Percentiles rank a stretch among this genome's conserved stretches.
Conservation (phyloP, 2,888 invertebrate genomes). For the Copidosoma aretas region DNA sequence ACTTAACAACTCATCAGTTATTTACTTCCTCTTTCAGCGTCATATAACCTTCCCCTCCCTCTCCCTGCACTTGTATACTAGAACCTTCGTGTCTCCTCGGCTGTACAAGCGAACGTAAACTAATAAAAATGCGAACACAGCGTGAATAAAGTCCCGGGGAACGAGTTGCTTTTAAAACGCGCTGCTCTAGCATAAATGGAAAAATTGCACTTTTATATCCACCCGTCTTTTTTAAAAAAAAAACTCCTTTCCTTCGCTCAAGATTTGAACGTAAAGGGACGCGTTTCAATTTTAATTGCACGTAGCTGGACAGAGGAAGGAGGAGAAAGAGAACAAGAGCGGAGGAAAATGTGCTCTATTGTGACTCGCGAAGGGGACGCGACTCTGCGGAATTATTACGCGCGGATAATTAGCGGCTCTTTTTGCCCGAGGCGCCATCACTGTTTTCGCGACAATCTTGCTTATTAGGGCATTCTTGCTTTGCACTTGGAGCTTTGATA, state of each 20-base stretch:
- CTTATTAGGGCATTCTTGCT: too few relatives aligned
- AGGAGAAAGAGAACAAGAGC: slow-evolving; percentile 11
- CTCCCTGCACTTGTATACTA: neutral
- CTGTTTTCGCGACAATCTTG: too few relatives aligned
- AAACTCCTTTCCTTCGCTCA: neutral
- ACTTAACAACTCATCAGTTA: slow-evolving; percentile 35
- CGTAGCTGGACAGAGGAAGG: too few relatives aligned
- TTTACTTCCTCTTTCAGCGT: neutral
- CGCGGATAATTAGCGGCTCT: neutral
- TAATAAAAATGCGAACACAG: slow-evolving; percentile 36
- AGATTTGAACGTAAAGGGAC: slow-evolving; percentile 11
- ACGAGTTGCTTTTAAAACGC: slow-evolving; percentile 6
- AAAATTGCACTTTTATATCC: slow-evolving; percentile 6
- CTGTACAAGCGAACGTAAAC: slow-evolving; percentile 25
- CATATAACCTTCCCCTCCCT: neutral
- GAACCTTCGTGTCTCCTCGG: neutral
- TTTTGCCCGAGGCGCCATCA: neutral
- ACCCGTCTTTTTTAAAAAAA: neutral
- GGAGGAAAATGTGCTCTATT: neutral
- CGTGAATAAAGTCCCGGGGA: neutral
- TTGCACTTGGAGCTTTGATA: too few relatives aligned
- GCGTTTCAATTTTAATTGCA: slow-evolving; percentile 13
- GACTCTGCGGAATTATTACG: neutral
- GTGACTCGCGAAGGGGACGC: slow-evolving; percentile 8
- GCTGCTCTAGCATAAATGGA: slow-evolving; percentile 11